phyloP scores from a whole-genome alignment of 2,888 invertebrate genomes.

The Drepana falcataria region DNA sequence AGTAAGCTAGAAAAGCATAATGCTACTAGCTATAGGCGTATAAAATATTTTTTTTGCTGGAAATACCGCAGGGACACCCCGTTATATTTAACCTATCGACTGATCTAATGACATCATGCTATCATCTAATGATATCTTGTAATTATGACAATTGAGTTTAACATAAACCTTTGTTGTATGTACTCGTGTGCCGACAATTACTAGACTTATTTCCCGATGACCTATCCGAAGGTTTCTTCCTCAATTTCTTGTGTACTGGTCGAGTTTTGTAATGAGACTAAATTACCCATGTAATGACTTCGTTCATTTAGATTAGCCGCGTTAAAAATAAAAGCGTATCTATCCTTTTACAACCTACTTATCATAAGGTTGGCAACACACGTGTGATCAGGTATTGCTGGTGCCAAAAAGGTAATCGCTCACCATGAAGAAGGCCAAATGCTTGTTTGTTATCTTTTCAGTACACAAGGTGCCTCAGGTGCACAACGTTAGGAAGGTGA shows the following conservation, averaged over 20 bases:
- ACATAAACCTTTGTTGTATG: neutral
- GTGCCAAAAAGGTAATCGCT: too few species aligned
- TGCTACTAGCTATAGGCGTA: neutral
- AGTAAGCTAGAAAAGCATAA: too few species aligned
- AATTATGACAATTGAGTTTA: constrained; percentile 8
- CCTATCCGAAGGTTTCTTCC: neutral
- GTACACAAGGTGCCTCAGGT: too few species aligned
- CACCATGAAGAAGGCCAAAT: too few species aligned
- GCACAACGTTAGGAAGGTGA: too few species aligned
- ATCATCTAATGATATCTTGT: constrained; percentile 10
- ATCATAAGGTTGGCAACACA: too few species aligned
- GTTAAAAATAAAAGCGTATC: too few species aligned
- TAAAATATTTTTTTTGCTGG: neutral
- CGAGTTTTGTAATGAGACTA: neutral
- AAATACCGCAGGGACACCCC: neutral
- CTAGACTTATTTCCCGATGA: neutral
- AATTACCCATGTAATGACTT: neutral
- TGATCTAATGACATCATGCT: constrained; percentile 7
- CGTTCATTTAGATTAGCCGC: too few species aligned
- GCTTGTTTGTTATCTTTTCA: too few species aligned
- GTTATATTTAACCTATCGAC: neutral
- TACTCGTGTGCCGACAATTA: neutral
- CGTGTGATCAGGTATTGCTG: too few species aligned
- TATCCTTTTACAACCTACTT: too few species aligned
- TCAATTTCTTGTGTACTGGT: neutral